A percentile compares a stretch with the other conserved stretches of the same genome.
Conservation (phyloP, 2,888 invertebrate genomes). For the Tupiocoris notatus region DNA sequence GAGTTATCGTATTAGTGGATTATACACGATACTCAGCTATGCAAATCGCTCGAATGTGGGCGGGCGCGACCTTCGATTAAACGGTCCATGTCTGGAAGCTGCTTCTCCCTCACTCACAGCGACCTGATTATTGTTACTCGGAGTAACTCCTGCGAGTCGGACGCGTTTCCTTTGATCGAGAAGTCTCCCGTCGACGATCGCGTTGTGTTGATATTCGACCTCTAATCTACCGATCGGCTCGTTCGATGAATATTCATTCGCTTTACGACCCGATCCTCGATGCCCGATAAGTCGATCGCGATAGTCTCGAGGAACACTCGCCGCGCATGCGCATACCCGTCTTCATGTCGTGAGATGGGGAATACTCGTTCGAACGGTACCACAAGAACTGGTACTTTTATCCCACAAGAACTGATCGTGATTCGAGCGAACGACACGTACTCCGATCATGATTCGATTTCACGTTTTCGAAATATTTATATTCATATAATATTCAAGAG, state of each 20-base stretch:
- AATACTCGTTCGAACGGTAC: not conserved
- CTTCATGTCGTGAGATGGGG: not conserved
- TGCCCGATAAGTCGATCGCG: not conserved
- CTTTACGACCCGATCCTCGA: not conserved
- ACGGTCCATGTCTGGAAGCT: not conserved
- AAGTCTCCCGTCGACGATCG: not conserved
- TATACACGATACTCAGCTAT: not conserved
- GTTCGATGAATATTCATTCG: not conserved
- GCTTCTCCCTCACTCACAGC: too few relatives aligned
- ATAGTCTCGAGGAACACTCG: too few relatives aligned
- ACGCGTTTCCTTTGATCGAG: not conserved
- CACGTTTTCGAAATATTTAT: not conserved
- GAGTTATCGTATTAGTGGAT: not conserved
- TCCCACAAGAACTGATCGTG: not conserved
- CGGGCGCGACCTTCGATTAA: not conserved
- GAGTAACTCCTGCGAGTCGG: not conserved
- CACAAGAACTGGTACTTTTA: too few relatives aligned
- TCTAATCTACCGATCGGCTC: not conserved
- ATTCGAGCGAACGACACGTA: not conserved
- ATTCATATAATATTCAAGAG: not conserved
- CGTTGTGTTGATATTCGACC: not conserved
- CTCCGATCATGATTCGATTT: not conserved
- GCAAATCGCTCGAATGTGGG: not conserved
- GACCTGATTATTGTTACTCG: not conserved
- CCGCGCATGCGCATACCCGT: not conserved